These are phyloP conservation scores for Mugil cephalus DNA, from an alignment of 2,113 vertebrate genomes.

Conservation along the genomic window DNA sequence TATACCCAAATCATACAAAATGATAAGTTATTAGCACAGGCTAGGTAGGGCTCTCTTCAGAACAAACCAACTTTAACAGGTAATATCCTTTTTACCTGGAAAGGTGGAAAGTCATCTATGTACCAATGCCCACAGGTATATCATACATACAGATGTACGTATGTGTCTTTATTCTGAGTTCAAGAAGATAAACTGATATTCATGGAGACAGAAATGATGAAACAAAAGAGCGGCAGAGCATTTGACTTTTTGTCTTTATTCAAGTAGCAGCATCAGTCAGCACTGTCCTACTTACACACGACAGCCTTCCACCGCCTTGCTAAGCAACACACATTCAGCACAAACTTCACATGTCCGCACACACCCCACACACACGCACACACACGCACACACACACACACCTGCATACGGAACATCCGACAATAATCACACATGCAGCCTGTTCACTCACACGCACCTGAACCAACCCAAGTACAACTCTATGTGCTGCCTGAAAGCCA, in stretches of 20 bases:
- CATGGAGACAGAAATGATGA: constrained; percentile 16
- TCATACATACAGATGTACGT: background rate
- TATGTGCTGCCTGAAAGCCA: background rate
- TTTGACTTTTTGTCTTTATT: constrained; percentile 79
- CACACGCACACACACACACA: constrained; percentile 7
- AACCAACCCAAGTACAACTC: background rate
- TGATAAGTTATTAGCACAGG: too few species aligned
- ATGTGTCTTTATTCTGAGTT: background rate
- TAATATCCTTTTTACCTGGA: too few species aligned
- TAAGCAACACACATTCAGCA: constrained; percentile 21
- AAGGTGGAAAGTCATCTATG: too few species aligned
- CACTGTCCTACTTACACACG: constrained; percentile 60
- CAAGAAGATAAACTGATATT: constrained; percentile 15
- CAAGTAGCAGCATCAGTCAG: constrained; percentile 78
- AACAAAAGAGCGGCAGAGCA: background rate
- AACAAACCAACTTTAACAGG: too few species aligned
- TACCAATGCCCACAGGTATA: background rate
- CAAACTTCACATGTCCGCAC: background rate
- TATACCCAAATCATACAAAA: too few species aligned
- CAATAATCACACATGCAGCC: too few species aligned
- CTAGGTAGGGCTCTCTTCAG: too few species aligned
- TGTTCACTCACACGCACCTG: too few species aligned
- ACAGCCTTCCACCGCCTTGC: constrained; percentile 31
- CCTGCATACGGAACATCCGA: constrained; percentile 8
- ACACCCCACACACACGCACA: constrained; percentile 26